Evolutionary conservation across 2,113 vertebrate species (phyloP).

Genomic region (Typhlomys cinereus): DNA sequence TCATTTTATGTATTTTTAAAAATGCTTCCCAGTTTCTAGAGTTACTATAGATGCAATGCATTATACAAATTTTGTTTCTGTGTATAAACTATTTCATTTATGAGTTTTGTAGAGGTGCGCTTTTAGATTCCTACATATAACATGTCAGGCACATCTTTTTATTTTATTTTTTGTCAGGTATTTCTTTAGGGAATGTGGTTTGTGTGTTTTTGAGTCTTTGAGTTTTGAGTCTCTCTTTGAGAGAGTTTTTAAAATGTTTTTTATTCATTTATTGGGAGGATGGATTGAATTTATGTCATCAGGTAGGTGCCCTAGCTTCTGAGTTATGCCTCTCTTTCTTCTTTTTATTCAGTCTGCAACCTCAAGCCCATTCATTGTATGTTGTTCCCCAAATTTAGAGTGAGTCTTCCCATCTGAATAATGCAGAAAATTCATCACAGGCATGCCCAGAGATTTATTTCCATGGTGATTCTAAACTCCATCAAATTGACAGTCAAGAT

Average conservation of each 20-base stretch:
- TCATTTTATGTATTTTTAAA: neutral
- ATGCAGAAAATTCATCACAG: no score
- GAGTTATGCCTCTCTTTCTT: no score
- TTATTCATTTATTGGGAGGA: no score
- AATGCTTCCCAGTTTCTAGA: neutral
- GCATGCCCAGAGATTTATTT: no score
- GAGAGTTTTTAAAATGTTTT: neutral
- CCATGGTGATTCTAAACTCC: no score
- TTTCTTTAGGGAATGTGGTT: neutral
- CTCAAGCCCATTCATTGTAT: no score
- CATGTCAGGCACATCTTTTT: neutral
- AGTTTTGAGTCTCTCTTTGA: neutral
- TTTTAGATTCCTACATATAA: constrained; percentile 35
- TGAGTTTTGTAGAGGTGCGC: neutral
- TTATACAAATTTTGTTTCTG: constrained; percentile 23
- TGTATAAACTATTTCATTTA: constrained; percentile 14
- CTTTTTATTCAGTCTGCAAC: no score
- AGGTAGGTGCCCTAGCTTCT: no score
- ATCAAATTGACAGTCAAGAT: no score
- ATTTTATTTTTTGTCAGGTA: neutral
- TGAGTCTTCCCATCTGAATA: no score
- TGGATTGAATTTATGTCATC: no score
- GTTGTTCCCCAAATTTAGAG: no score
- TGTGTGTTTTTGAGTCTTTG: neutral
- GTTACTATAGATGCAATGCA: neutral